Evolutionary conservation across 1,140 invertebrate species (phyloP), one percentile per base, ranked within the genome.

Genomic region (Penaeus indicus): DNA sequence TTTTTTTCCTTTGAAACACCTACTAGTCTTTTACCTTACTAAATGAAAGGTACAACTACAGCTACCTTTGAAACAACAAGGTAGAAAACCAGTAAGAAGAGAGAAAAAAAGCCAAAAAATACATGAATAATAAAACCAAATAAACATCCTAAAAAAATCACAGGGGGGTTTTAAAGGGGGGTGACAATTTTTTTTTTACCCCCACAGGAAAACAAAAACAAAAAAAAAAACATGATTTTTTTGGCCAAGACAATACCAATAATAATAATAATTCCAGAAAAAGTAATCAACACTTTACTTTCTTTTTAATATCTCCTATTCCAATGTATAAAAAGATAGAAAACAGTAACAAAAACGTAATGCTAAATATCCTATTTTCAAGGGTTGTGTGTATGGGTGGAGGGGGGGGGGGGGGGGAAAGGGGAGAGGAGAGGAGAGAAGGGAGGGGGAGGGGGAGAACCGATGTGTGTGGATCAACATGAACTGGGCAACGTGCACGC

Each of bases 341-440:
- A 88, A 88, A 88, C 87, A 84, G 87, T 88, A 88, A 88, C 87
- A 88, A 88, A 54, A 88, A 88, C 87, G 80, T 88, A 88, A 84
- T 62, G 67, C 81, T 83, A 84, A 54, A 38, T 78, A 78, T 38
- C 75, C 47, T 47, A 54, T 54, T 54, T 54, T 16, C 54, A 54
- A 54, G 54, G 54, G 54, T 54, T 42, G 16, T 54, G 54, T 54
- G 54, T 54, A 16, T 11, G 38, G 38, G 16, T 54, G 54, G 54
- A 16, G 54, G 16, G 54, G 11, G 54, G 54, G 16, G 54, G 11
- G 16, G 11, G 54, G 54, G 54, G 11, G 32, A 32, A 32, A 2
- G 32, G 10, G 4, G 42, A 10, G 42, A 47, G 11, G 47, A 13
- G 47, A 13, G 0, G 5, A 13, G 5, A 5, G 47, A 5, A 5